Evolutionary conservation across 1,140 invertebrate species (phyloP), one percentile per base, ranked within the genome.

Genomic region (Mylabris phalerata): DNA sequence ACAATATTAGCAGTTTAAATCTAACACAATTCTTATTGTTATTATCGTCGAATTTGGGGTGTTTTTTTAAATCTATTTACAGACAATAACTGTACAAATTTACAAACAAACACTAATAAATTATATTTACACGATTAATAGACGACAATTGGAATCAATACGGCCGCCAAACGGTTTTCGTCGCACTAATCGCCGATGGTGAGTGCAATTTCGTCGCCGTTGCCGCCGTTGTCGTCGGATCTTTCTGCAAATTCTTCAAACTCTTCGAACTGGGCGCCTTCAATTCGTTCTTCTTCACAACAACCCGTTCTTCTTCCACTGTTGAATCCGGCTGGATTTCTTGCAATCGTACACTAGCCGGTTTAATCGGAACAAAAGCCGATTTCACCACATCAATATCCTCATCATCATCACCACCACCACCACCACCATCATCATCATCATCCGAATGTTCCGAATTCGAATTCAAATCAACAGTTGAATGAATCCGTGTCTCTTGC

Each of bases 301-400:
- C 71, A 49, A 76, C 71, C 10, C 11, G 41, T 9, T 42, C 9
- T 42, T 81, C 79, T 11, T 77, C 71, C 3, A 81, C 80, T 0
- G 83, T 82, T 1, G 82, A 84, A 51, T 84, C 83, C 0, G 82
- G 80, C 68, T 75, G 79, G 3, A 77, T 75, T 60, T 76, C 75
- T 62, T 67, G 67, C 2, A 71, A 51, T 39, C 64, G 67, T 26
- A 63, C 66, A 56, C 73, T 73, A n/a, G 79, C 77, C 1, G 79
- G 79, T 63, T 81, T 73, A 27, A 82, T 78, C 0, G 80, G 80
- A 1, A 80, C 80, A 71, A 88, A 89, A 32, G 87, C 87, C 13
- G 86, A 89, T 68, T 86, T 85, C 0, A 88, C 82, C 42, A 89
- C 87, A 59, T 89, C 87, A 59, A 85, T 84, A 45, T 80, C 80